phyloP scores from a whole-genome alignment of 2,113 vertebrate species.

The Charina bottae region DNA sequence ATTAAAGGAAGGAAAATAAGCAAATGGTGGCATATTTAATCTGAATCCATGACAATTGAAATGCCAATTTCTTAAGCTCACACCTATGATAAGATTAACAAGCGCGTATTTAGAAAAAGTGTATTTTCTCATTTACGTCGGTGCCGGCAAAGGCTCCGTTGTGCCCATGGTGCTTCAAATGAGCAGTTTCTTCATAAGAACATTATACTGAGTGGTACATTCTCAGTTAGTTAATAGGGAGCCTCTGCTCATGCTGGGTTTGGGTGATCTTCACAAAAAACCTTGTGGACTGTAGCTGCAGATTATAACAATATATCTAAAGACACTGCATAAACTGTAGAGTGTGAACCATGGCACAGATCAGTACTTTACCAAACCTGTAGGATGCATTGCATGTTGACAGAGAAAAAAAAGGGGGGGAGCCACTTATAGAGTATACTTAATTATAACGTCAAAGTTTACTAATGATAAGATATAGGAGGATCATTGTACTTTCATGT shows the following conservation, averaged over 20 bases:
- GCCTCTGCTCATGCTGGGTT: background rate
- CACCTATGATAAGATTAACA: background rate
- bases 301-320: conserved; percentile 62
- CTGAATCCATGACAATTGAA: background rate
- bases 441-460: conserved; percentile 65
- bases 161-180: conserved; percentile 5
- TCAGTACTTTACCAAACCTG: conserved; percentile 62
- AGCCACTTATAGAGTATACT: conserved; percentile 66
- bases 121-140: conserved; percentile 44
- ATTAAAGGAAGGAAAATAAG: conserved; percentile 17
- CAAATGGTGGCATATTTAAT: conserved; percentile 40
- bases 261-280: background rate
- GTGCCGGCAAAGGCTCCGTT: background rate
- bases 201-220: background rate
- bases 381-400: conserved; percentile 70
- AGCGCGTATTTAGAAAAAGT: conserved; percentile 37
- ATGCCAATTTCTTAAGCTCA: background rate
- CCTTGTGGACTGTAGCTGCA: conserved; percentile 20
- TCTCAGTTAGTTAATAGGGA: background rate
- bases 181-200: background rate
- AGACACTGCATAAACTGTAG: conserved; percentile 63
- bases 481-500: conserved; percentile 70
- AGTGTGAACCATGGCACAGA: conserved; percentile 58
- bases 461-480: conserved; percentile 68
- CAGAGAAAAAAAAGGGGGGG: conserved; percentile 45